phyloP scores from a whole-genome alignment of 2,888 invertebrate genomes.

The Formica aserva region DNA sequence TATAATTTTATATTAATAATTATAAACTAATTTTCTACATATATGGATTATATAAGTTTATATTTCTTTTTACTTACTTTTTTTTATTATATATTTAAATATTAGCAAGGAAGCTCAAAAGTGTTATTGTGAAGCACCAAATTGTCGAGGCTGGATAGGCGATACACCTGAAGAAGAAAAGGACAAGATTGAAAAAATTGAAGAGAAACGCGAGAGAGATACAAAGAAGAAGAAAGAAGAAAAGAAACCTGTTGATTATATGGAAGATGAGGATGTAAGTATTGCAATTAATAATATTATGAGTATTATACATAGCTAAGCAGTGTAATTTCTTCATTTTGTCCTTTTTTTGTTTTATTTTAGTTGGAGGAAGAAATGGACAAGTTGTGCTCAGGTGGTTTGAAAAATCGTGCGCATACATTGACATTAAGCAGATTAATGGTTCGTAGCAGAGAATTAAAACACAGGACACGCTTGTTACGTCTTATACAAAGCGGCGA shows the following conservation, averaged over 20 bases:
- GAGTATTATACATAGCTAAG: not conserved
- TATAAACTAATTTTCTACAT: slow-evolving; percentile 47
- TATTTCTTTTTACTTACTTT: slow-evolving; percentile 2
- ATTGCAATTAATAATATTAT: slow-evolving; percentile 14
- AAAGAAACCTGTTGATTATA: slow-evolving; percentile 76
- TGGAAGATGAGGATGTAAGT: slow-evolving; percentile 86
- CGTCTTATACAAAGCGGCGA: slow-evolving; percentile 93
- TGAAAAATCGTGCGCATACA: slow-evolving; percentile 96
- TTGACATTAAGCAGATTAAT: slow-evolving; percentile 95
- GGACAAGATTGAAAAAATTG: slow-evolving; percentile 86
- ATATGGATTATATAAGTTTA: slow-evolving; percentile 42
- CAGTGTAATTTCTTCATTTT: not conserved
- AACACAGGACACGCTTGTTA: slow-evolving; percentile 92
- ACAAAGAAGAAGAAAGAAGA: slow-evolving; percentile 72
- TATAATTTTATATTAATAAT: slow-evolving; percentile 45
- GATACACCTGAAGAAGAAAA: slow-evolving; percentile 92
- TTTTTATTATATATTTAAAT: slow-evolving; percentile 36
- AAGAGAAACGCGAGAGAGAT: slow-evolving; percentile 79
- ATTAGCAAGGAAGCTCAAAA: slow-evolving; percentile 96
- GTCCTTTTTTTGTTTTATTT: slow-evolving; percentile 45
- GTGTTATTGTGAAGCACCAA: slow-evolving; percentile 96
- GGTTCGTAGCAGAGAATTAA: slow-evolving; percentile 95
- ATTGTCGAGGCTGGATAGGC: slow-evolving; percentile 98
- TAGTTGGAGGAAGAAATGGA: slow-evolving; percentile 96
- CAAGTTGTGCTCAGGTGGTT: slow-evolving; percentile 91